Conservation (phyloP, 2,888 invertebrate genomes). For the Taphrorychus bicolor region DNA sequence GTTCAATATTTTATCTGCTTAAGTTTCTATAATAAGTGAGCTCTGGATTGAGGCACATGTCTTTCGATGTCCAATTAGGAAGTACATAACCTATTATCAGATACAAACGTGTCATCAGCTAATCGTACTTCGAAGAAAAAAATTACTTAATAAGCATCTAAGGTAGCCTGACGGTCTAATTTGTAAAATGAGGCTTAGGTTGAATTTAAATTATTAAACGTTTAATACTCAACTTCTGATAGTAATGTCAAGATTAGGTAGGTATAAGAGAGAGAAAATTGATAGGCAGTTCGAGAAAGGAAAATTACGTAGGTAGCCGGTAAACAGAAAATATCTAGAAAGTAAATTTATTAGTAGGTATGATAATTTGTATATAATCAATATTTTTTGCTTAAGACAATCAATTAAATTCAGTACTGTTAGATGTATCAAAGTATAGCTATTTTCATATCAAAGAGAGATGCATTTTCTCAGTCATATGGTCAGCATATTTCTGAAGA, state of each 20-base stretch:
- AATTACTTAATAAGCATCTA: constrained; percentile 13
- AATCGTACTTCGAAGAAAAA: constrained; percentile 18
- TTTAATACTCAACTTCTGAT: neutral
- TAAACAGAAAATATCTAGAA: too few relatives aligned
- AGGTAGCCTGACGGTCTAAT: neutral
- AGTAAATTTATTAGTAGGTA: too few relatives aligned
- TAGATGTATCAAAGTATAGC: too few relatives aligned
- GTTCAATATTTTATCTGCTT: too few relatives aligned
- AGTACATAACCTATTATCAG: constrained; percentile 13
- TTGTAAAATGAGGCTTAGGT: neutral
- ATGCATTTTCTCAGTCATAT: too few relatives aligned
- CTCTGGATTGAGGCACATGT: neutral
- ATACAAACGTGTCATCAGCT: constrained; percentile 26
- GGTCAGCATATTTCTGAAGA: too few relatives aligned
- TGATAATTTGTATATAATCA: too few relatives aligned
- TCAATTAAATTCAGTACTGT: too few relatives aligned
- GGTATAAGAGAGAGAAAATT: neutral
- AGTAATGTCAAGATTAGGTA: neutral
- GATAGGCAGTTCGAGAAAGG: neutral
- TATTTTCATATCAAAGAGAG: too few relatives aligned
- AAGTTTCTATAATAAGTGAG: neutral
- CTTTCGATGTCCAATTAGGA: neutral
- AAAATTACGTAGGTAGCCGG: too few relatives aligned
- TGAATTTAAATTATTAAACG: neutral
- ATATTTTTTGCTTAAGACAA: too few relatives aligned